phyloP scores from a whole-genome alignment of 2,113 vertebrate species.

The Callorhinus ursinus region DNA sequence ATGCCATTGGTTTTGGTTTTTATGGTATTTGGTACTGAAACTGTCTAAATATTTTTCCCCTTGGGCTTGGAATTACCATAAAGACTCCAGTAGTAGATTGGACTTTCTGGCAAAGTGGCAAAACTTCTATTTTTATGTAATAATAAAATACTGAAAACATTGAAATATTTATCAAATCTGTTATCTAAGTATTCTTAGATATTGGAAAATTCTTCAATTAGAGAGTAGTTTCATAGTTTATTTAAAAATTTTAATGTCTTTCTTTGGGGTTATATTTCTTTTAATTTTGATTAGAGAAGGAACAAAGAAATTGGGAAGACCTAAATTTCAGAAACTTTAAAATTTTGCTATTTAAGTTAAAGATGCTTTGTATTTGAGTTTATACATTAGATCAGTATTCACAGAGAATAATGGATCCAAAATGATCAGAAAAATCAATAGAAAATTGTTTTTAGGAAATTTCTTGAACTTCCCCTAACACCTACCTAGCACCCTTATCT shows the following conservation, averaged over 20 bases:
- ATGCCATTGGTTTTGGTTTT: slow-evolving; percentile 8
- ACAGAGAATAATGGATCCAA: background rate
- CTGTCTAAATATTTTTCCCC: background rate
- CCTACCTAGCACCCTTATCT: background rate
- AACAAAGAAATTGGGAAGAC: background rate
- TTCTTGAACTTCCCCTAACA: background rate
- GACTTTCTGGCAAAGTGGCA: slow-evolving; percentile 11
- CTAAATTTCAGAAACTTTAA: slow-evolving; percentile 33
- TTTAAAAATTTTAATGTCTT: slow-evolving; percentile 12
- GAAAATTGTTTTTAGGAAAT: background rate
- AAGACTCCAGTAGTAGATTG: slow-evolving; percentile 18
- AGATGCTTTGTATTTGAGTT: background rate
- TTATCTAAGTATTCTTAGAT: slow-evolving; percentile 23
- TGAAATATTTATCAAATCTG: slow-evolving; percentile 36
- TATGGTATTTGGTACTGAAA: background rate
- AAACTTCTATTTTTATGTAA: slow-evolving; percentile 25
- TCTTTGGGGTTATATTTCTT: background rate
- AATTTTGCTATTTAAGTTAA: slow-evolving; percentile 25
- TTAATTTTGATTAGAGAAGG: slow-evolving; percentile 46
- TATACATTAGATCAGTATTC: background rate
- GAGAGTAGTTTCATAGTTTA: background rate
- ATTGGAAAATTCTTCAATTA: background rate
- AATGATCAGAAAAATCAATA: slow-evolving; percentile 24
- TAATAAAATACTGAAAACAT: slow-evolving; percentile 25
- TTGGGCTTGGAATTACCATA: slow-evolving; percentile 29